Evolutionary conservation across 2,797 vertebrate genomes (phyloP), one percentile per base, ranked within the genome.

Genomic region (Triplophysa bombifrons): DNA sequence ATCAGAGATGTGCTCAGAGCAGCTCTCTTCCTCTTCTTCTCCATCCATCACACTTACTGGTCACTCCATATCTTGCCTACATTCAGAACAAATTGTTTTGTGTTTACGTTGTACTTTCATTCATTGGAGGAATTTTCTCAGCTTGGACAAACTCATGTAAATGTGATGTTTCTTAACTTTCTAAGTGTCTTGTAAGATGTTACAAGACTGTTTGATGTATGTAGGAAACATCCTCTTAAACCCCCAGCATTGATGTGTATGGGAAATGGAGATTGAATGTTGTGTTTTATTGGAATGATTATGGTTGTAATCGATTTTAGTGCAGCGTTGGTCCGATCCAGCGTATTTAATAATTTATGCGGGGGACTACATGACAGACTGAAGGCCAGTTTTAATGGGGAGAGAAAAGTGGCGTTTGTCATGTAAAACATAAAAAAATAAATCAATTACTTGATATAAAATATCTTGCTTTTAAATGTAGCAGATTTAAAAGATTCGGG

Each of bases 1-100:
- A 90, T 92, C 89, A 84, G 87, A 83, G 86, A 87, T 84, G 85
- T 87, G 81, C 65, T 80, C 74, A 84, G 63, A 76, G 20, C 41
- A 84, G 86, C 74, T 83, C 84, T 91, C 51, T 91, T 84, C 85
- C 75, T 93, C 55, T 44, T 86, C 84, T 87, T 74, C 83, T 88
- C 87, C 74, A 86, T 83, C 83, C 84, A 78, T 85, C 70, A 78
- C 78, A 75, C 34, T 55, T 64, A n/a, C 68, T 53, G 14, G 46
- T 46, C 60, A 30, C 46, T 78, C 46, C 63, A 64, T 53, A 41
- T 11, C 67, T 63, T 19, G 44, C 63, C 30, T 64, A n/a, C 48
- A 63, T 76, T 82, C 55, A 72, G 41, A 72, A 80, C 68, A 25
- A 75, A 80, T 79, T 46, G 2, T 74, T 63, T 48, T 27, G 7